Conservation (phyloP, 1,140 invertebrate species). For the Chionoecetes opilio region DNA sequence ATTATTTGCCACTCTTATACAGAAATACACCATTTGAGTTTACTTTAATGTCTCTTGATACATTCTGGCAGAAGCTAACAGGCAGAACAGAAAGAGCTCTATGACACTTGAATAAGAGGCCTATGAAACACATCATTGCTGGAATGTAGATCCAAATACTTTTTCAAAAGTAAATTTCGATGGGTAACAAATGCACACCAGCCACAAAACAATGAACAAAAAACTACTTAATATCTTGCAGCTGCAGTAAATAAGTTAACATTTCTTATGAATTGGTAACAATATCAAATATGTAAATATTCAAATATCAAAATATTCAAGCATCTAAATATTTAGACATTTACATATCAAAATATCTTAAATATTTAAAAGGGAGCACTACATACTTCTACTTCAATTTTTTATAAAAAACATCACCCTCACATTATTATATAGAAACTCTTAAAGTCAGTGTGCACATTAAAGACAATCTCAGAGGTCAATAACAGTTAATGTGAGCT, state of each 20-base stretch:
- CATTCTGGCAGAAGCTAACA: no score
- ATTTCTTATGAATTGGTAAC: background rate
- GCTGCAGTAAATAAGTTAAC: background rate
- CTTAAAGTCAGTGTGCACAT: slow-evolving; percentile 12
- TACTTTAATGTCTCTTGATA: no score
- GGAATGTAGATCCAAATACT: background rate
- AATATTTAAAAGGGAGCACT: no score
- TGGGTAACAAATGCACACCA: background rate
- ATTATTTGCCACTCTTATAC: no score
- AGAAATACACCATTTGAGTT: no score
- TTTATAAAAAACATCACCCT: no score
- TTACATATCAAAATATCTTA: no score
- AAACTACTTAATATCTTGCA: background rate
- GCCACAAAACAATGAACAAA: background rate
- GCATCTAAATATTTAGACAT: background rate
- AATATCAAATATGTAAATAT: background rate
- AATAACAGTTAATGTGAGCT: slow-evolving; percentile 1
- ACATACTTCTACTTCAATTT: no score
- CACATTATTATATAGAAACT: background rate
- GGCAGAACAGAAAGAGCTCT: background rate
- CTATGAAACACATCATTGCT: background rate
- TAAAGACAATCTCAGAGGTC: background rate
- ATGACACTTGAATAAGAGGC: background rate
- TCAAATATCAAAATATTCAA: background rate
- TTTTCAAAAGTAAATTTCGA: background rate